Base-by-base conservation (phyloP, 2,888 invertebrate genomes). In the Scaptomyza polygonia region DNA sequence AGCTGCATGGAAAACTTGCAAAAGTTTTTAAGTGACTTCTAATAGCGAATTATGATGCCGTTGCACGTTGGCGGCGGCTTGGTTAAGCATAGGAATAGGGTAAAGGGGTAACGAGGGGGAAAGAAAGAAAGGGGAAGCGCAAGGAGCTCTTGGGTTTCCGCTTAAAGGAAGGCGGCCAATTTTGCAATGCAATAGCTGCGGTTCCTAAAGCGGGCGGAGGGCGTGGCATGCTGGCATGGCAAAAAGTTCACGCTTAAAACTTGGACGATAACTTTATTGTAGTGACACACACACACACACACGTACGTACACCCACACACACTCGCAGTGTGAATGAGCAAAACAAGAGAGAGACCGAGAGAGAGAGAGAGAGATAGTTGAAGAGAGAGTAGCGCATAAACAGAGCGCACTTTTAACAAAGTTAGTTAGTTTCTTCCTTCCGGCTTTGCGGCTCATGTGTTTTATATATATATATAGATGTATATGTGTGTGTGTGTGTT, bases 391-490 rank as follows among this genome's bases (percentile, higher is more conserved):
- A 62, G 25, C 51, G 58, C 72, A 72, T 77, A 79, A 79, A 62
- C 63, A 75, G 62, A 52, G 70, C 63, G 53, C 54, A 82, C 66
- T 87, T 76, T 82, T 72, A 85, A 87, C 86, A 85, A 85, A 82
- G 81, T 85, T 82, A 87, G 86, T 87, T 87, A 82, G 81, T 87
- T 82, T 82, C 86, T 81, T 82, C 81, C 81, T 87, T 87, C 87
- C 78, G 74, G 39, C 39, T 81, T 68, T 52, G 57, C 48, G 44
- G 45, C 39, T 5, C 63, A 51, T 34, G 29, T 49, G 34, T 49
- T 21, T 40, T 29, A 16, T 40, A 18, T 7, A 27, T 48, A 18
- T 32, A 47, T 39, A 29, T 21, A 12, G 43, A 40, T 48, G 44
- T 49, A 58, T 34, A 34, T 56, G 14, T 16, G 52, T 40, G 32